Base-by-base conservation (phyloP, 2,113 vertebrate genomes). In the Rana temporaria region DNA sequence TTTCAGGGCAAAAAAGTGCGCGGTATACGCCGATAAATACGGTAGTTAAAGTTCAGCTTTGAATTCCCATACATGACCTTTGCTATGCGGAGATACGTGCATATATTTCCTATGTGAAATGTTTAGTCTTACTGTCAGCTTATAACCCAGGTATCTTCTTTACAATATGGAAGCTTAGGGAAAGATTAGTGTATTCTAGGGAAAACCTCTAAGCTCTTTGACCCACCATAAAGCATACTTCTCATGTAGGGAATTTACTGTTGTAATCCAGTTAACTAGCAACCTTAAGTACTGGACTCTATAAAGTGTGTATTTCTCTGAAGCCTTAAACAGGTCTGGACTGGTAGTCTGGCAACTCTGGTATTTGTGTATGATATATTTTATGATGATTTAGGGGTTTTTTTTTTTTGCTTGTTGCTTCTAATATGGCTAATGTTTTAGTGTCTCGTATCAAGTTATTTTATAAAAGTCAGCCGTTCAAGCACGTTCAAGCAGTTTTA, bases 121-220 rank as follows among this genome's bases (percentile, higher is more conserved):
- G 72, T 68, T 82, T 83, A 83, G 81, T 83, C 81, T 76, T 67
- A 68, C 63, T 76, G 81, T 83, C 81, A 68, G 17, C 53, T 18
- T 59, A 74, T 24, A 75, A 67, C 18, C 12, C 60, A 59, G n/a
- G 71, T 82, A 82, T 67, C 60, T 56, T 8, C 70, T 67, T 42
- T 66, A 34, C 34, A 12, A 72, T 65, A 26, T 38, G 17, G 42
- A 65, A 64, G 67, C 24, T 11, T 72, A 34, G 72, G 20, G 18
- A 11, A 63, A 52, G 57, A 63, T 34, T 64, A n/a, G 57, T 53
- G 60, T 81, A 52, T 38, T 20, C 59, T 30, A 38, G 38, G 62
- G 62, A 59, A 74, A 26, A 32, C 42, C 48, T 16, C 34, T 66
- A 75, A 67, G 72, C 34, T 19, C 60, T 53, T 42, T 6, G 30